Base-by-base conservation (phyloP, 2,888 invertebrate species). In the Drosophila rubida region DNA sequence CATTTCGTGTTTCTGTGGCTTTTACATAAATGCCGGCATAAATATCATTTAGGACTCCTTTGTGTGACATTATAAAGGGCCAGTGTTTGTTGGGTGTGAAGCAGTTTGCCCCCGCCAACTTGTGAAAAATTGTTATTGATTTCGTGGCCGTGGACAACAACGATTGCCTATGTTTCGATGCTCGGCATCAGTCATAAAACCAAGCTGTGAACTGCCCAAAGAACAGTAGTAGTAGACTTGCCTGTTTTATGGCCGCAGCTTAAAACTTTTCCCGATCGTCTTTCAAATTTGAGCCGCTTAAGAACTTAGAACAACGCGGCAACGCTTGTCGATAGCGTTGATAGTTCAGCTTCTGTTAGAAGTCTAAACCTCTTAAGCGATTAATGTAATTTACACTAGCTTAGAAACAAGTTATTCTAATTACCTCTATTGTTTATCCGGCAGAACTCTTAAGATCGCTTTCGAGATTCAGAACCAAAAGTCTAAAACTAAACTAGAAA, bases 41-140 rank as follows among this genome's bases (percentile, higher is more conserved):
- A 83, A 87, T 83, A 85, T 82, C 80, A 71, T 79, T 85, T 73
- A 75, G 55, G 76, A 67, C 68, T 83, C 68, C 69, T 68, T 87
- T 83, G 87, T 87, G 65, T 79, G 66, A 44, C 46, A 60, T 64
- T 68, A 64, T 70, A 70, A 83, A 78, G 54, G 60, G 58, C 54
- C 53, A 35, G 66, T 57, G 75, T 25, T 64, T 73, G 62, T 53
- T 76, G 63, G 60, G 68, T 73, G 77, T 75, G 68, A 81, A 80
- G 63, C 64, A 64, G 23, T 69, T 50, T 55, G 58, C 27, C 49
- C 19, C 19, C 19, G 2, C 19, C 19, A 61, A 79, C 65, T 70
- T 81, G 87, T 82, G 82, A 82, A 87, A 82, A 86, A 83, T 83
- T 78, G 66, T 78, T 86, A 82, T 81, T 81, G 84, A 86, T 83